Base-by-base conservation (phyloP, 1,140 invertebrate genomes). In the Thalassaphorura encarpata region DNA sequence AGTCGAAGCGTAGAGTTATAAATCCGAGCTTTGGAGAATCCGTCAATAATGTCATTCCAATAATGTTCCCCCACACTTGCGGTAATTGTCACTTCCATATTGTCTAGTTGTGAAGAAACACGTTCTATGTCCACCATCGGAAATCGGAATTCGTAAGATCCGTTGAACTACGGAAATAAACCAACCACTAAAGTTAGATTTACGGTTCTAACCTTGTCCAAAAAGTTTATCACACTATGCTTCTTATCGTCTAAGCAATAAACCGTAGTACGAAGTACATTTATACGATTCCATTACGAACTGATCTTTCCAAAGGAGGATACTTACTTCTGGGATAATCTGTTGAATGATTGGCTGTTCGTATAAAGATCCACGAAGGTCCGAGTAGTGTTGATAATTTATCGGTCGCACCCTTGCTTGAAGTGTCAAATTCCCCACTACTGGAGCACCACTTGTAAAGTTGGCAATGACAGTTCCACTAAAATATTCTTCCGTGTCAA, bases 21-120 rank as follows among this genome's bases (percentile, higher is more conserved):
- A 27, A 97, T 83, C 51, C 89, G 75, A 0, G 91, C 85, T 24
- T 83, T 83, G 0, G 90, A 85, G 73, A 84, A 92, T 0, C 92
- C 93, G 63, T 87, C 81, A 3, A 73, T 68, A 16, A 87, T 76
- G 71, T 91, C 86, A 68, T 92, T 83, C 51, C 91, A 78, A 71
- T 89, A 94, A 63, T 83, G 80, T 66, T 97, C 93, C 0, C 88
- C 89, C 0, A 97, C 89, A 0, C 83, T 84, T 0, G 89, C 90
- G 0, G 81, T 85, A 23, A 97, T 83, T n/a, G 81, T 78, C 0
- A 97, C 76, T 70, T 95, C 90, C 69, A 87, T 82, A 3, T 83
- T 83, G 33, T 87, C 85, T 29, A 87, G 69, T 16, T 75, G 74
- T n/a, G 45, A 49, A 1, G 84, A 79, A 39, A 82, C 76, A 16